phyloP scores from a whole-genome alignment of 2,113 vertebrate species.

The Xiphophorus hellerii region DNA sequence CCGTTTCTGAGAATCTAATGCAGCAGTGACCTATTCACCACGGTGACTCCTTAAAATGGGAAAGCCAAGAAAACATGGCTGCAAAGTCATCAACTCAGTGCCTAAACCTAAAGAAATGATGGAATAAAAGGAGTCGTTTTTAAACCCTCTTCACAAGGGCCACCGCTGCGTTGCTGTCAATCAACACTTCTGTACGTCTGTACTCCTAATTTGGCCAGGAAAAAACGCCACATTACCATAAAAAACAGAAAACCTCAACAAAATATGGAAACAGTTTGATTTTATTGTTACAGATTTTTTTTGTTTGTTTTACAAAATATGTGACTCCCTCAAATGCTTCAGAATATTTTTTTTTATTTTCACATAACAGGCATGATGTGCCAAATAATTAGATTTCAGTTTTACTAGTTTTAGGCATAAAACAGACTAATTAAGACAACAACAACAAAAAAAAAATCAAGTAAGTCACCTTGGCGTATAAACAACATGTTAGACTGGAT shows the following conservation, averaged over 20 bases:
- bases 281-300: slow-evolving; percentile 74
- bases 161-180: too few species aligned
- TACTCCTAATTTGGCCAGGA: neutral
- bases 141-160: neutral
- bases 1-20: too few species aligned
- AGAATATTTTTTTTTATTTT: slow-evolving; percentile 53
- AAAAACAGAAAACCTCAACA: neutral
- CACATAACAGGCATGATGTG: slow-evolving; percentile 70
- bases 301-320: slow-evolving; percentile 60
- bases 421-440: slow-evolving; percentile 56
- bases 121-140: neutral
- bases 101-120: neutral
- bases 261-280: slow-evolving; percentile 69
- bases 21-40: neutral
- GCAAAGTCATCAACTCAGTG: too few species aligned
- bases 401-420: slow-evolving; percentile 70
- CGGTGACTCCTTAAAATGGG: neutral
- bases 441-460: slow-evolving; percentile 54
- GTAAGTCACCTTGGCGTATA: slow-evolving; percentile 72
- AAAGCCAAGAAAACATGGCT: neutral
- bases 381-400: slow-evolving; percentile 67
- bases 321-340: slow-evolving; percentile 73
- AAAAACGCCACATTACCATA: neutral
- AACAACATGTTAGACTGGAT: slow-evolving; percentile 39
- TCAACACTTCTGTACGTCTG: neutral